Conservation (phyloP, 2,888 invertebrate genomes). For the Harpalus rufipes region DNA sequence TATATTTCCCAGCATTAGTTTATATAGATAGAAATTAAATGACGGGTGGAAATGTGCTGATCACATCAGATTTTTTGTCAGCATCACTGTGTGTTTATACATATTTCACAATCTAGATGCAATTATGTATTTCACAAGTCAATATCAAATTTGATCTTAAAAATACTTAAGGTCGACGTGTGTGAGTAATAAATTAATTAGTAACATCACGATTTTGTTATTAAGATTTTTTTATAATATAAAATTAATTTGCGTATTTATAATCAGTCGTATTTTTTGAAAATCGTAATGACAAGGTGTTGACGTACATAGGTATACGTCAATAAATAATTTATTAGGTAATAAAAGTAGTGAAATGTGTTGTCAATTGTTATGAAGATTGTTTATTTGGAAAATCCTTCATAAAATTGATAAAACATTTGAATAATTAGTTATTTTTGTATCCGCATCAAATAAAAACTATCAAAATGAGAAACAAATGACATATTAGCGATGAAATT, state of each 20-base stretch:
- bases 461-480: constrained; percentile 17
- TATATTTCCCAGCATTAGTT: too few species aligned
- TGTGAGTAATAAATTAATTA: constrained; percentile 47
- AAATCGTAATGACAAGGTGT: neutral
- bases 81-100: neutral
- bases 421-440: constrained; percentile 16
- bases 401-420: constrained; percentile 7
- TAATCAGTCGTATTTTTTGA: neutral
- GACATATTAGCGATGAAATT: constrained; percentile 34
- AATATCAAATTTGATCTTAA: constrained; percentile 48
- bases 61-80: neutral
- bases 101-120: constrained; percentile 29
- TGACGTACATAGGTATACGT: neutral
- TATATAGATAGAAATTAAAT: neutral
- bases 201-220: constrained; percentile 42
- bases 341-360: constrained; percentile 2
- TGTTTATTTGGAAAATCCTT: constrained; percentile 26
- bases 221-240: constrained; percentile 12
- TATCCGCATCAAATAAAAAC: constrained; percentile 20
- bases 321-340: neutral
- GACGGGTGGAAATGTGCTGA: neutral
- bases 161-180: constrained; percentile 35
- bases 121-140: constrained; percentile 29
- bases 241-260: neutral
- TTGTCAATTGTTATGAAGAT: neutral